Evolutionary conservation across 2,797 vertebrate species (phyloP), one percentile per base, ranked within the genome.

Genomic region (Tokudaia muenninki): DNA sequence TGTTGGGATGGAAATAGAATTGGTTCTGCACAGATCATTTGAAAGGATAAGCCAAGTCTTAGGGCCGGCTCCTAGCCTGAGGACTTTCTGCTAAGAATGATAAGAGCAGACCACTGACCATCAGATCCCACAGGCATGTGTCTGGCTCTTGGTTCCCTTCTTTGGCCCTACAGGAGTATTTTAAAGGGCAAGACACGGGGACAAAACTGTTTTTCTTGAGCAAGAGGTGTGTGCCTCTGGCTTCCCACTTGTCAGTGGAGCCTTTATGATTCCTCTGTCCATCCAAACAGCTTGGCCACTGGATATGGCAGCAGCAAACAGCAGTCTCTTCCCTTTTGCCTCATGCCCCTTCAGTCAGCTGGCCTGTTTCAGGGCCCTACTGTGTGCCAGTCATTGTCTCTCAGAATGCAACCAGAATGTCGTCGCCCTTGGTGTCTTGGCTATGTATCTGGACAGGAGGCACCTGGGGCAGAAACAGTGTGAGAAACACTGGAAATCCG

Each of bases 311-410:
- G 37, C 44, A 92, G 44, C 67, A 92, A 95, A 65, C 17, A 65
- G 41, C 95, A 80, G 26, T 77, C 59, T 11, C 31, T 96, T 96
- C 47, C 88, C 55, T 82, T 88, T 94, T 92, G 79, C 95, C 92
- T 82, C 83, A 24, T 92, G 94, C 17, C 88, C 70, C 86, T 92
- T 88, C 26, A 77, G 77, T 83, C 92, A 52, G 3, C 31, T 65
- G 79, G 91, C 47, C n/a, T 44, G 44, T 90, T 94, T 77, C 13
- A 82, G 74, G 88, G 24, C 52, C 57, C 83, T 17, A 34, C 87
- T 87, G 8, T 21, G 70, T 84, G 75, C 87, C 90, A 77, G 77
- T 26, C 70, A 16, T 52, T 94, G 82, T 95, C 93, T 96, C 93
- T 90, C 34, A 81, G 52, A 96, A 94, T 83, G 94, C 59, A 91